These are phyloP conservation scores for Aradophagus sp. DNA, from an alignment of 1,140 invertebrate genomes.

Conservation along the genomic window DNA sequence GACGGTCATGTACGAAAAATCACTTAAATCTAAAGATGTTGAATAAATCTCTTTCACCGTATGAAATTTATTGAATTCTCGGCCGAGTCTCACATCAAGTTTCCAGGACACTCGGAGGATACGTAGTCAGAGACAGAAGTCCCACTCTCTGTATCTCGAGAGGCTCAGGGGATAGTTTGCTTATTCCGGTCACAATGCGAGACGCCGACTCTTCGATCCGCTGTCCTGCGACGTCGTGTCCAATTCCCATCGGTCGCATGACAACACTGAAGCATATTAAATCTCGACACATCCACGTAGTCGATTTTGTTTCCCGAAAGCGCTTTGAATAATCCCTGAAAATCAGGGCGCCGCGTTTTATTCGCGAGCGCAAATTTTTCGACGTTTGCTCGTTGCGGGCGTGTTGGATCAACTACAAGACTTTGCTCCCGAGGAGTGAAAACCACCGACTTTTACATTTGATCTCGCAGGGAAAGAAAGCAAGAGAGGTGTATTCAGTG, in stretches of 20 bases:
- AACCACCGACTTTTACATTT: no score
- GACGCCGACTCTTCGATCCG: slow-evolving; percentile 60
- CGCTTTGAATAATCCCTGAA: slow-evolving; percentile 19
- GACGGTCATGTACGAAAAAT: no score
- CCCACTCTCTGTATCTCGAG: slow-evolving; percentile 33
- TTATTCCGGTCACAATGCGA: slow-evolving; percentile 70
- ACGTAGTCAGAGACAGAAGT: slow-evolving; percentile 34
- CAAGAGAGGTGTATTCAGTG: no score
- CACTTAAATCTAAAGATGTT: slow-evolving; percentile 17
- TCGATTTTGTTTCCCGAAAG: slow-evolving; percentile 37
- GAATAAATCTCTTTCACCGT: slow-evolving; percentile 36
- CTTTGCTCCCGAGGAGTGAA: no score
- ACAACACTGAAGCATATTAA: slow-evolving; percentile 71
- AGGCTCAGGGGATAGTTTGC: slow-evolving; percentile 63
- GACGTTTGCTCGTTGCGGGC: no score
- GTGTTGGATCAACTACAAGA: no score
- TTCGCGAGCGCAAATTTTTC: no score
- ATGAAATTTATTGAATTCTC: slow-evolving; percentile 43
- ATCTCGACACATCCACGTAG: slow-evolving; percentile 55
- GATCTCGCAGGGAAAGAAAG: no score
- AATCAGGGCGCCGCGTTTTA: slow-evolving; percentile 12
- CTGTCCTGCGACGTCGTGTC: slow-evolving; percentile 55
- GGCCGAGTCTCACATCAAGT: slow-evolving; percentile 21
- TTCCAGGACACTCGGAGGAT: slow-evolving; percentile 31
- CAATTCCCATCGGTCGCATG: slow-evolving; percentile 57